A percentile compares a stretch with the other conserved stretches of the same genome.
Evolutionary conservation across 2,113 vertebrate genomes (phyloP).

Genomic region (Lethenteron reissneri): DNA sequence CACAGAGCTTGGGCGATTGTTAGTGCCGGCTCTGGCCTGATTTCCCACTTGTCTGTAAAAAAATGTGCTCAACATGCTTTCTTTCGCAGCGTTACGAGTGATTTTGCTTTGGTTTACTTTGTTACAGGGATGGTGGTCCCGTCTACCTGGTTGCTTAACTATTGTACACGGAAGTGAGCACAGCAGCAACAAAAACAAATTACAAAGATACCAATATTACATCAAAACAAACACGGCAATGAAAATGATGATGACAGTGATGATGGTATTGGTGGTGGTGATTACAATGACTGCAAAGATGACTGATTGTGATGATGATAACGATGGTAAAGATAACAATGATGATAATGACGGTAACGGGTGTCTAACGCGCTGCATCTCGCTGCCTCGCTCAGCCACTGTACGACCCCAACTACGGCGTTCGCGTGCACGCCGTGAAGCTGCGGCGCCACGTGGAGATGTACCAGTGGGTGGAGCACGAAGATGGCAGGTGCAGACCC

Average conservation of each 20-base stretch:
- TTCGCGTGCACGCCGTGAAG: constrained; percentile 59
- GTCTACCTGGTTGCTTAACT: too few species aligned
- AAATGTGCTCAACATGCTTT: too few species aligned
- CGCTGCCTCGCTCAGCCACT: constrained; percentile 33
- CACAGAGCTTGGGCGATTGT: too few species aligned
- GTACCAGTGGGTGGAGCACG: constrained; percentile 89
- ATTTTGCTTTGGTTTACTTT: too few species aligned
- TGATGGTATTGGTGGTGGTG: neutral
- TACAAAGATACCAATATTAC: too few species aligned
- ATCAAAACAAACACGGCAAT: neutral
- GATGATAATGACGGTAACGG: neutral
- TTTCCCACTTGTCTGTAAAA: too few species aligned
- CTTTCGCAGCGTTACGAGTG: too few species aligned
- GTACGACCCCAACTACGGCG: constrained; percentile 69
- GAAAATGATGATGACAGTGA: neutral
- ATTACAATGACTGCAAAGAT: neutral
- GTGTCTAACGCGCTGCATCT: constrained; percentile 4
- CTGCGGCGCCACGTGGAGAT: constrained; percentile 72
- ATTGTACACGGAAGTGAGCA: too few species aligned
- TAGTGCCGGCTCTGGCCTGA: too few species aligned
- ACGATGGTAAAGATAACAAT: neutral
- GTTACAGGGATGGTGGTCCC: too few species aligned
- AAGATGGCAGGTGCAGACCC: constrained; percentile 39
- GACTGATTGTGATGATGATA: neutral
- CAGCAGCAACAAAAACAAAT: too few species aligned